Base-by-base conservation (phyloP, 2,797 vertebrate genomes). In the Dendrocincla tyrannina region DNA sequence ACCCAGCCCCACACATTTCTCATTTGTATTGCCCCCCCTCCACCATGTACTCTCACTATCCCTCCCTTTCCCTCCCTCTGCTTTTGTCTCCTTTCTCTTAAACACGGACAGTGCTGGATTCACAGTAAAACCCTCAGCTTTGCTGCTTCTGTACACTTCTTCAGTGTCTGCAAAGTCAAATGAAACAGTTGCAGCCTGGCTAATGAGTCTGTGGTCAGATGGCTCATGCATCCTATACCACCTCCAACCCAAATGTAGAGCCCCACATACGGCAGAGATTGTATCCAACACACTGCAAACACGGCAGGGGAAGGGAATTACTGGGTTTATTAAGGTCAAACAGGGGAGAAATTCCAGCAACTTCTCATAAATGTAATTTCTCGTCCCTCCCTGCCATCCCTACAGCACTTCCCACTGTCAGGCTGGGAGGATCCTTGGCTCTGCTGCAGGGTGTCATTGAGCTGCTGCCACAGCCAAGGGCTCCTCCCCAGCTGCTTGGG, bases 401-500 rank as follows among this genome's bases (percentile, higher is more conserved):
- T 1, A 0, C 0, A 4, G 44, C 33, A 27, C 13, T 76, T 63
- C 17, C 49, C 17, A 5, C 11, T 5, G 27, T 53, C 52, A 44
- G 46, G 35, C 30, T 2, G 5, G 24, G 19, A 35, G 55, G 32
- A 39, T 10, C 24, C 46, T 13, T 68, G 28, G 47, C 17, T 19
- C 15, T n/a, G 20, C 56, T 50, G 35, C 0, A 4, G 25, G 17
- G 9, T 50, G 60, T 62, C 8, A 1, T 9, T 42, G 35, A 72
- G 41, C 42, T 63, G 58, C 33, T 41, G 10, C 50, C 50, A 22
- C 19, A 68, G 72, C 41, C 42, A 67, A 66, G 67, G 32, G 5
- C n/a, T 88, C 35, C 50, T 50, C 46, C 5, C 2, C 0, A 2
- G 46, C 49, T 80, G 6, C 32, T 63, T 0, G 0, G 33, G 16